These are phyloP conservation scores for Hofmannophila pseudospretella DNA, from an alignment of 2,888 invertebrate species.

Conservation along the genomic window DNA sequence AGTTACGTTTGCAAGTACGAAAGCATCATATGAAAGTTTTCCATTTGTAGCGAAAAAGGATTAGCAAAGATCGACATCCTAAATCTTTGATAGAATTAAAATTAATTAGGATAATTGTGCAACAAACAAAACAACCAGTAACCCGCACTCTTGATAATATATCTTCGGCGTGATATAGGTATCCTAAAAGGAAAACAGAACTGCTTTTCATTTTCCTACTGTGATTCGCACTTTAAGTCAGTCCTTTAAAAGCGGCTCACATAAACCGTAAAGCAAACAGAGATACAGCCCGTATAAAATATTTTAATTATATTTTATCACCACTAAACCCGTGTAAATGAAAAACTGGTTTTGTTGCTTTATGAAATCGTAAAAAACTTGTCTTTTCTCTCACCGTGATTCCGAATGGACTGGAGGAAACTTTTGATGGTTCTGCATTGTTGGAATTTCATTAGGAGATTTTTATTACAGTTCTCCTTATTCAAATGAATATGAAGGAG, in stretches of 20 bases:
- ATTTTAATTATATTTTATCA: conserved; percentile 78
- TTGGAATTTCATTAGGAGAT: conserved; percentile 56
- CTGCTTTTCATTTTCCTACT: conserved; percentile 27
- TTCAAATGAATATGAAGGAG: conserved; percentile 19
- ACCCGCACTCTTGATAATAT: too few species aligned
- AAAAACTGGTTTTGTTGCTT: conserved; percentile 72
- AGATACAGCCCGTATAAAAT: conserved; percentile 71
- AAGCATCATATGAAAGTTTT: too few species aligned
- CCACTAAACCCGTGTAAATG: conserved; percentile 76
- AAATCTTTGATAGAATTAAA: too few species aligned
- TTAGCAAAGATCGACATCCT: too few species aligned
- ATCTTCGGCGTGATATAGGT: too few species aligned
- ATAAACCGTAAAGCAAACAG: conserved; percentile 59
- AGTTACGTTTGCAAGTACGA: too few species aligned
- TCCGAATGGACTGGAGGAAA: conserved; percentile 31
- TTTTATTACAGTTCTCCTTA: conserved; percentile 33
- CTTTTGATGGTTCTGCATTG: conserved; percentile 68
- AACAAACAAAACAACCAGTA: too few species aligned
- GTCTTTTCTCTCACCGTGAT: conserved; percentile 47
- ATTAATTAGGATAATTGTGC: too few species aligned
- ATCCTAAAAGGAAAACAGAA: too few species aligned
- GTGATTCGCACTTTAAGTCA: conserved; percentile 33
- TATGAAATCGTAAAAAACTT: conserved; percentile 76
- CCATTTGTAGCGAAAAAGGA: too few species aligned
- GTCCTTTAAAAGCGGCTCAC: conserved; percentile 50